These are phyloP conservation scores for Phanerotoma sp. DNA, from an alignment of 2,888 invertebrate species.

Conservation along the genomic window DNA sequence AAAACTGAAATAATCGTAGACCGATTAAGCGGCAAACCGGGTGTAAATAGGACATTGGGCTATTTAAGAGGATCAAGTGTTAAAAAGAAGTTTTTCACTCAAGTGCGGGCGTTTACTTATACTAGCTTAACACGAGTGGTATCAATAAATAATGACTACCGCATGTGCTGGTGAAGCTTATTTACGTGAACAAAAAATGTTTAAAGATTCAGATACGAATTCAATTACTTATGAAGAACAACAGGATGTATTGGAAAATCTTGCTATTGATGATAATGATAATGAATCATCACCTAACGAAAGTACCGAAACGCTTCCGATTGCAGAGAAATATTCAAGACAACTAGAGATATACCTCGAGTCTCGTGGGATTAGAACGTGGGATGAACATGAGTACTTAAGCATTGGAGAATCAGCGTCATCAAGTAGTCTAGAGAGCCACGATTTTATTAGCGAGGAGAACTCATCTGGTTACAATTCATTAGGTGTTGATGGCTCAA, in stretches of 20 bases:
- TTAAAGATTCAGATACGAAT: not conserved
- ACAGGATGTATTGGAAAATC: not conserved
- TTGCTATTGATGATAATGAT: not conserved
- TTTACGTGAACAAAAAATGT: constrained; percentile 6
- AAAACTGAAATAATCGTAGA: too few species aligned
- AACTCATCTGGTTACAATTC: constrained; percentile 23
- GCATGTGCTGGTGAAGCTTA: constrained; percentile 8
- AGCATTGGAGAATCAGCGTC: constrained; percentile 20
- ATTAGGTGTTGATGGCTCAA: constrained; percentile 13
- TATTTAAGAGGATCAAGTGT: constrained; percentile 4
- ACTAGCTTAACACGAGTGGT: not conserved
- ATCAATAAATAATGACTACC: constrained; percentile 8
- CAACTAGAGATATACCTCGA: constrained; percentile 15
- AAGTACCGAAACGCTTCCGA: not conserved
- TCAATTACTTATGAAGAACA: not conserved
- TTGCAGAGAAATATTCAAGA: constrained; percentile 3
- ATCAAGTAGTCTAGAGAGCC: constrained; percentile 18
- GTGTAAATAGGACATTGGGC: not conserved
- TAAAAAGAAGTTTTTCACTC: not conserved
- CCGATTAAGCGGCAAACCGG: not conserved
- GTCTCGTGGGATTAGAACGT: constrained; percentile 14
- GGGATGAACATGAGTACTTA: constrained; percentile 22
- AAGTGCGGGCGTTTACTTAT: not conserved
- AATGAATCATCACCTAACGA: not conserved
- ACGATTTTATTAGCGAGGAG: constrained; percentile 16